Evolutionary conservation across 2,797 vertebrate species (phyloP), one percentile per base, ranked within the genome.

Genomic region (Tarsius wallacei): DNA sequence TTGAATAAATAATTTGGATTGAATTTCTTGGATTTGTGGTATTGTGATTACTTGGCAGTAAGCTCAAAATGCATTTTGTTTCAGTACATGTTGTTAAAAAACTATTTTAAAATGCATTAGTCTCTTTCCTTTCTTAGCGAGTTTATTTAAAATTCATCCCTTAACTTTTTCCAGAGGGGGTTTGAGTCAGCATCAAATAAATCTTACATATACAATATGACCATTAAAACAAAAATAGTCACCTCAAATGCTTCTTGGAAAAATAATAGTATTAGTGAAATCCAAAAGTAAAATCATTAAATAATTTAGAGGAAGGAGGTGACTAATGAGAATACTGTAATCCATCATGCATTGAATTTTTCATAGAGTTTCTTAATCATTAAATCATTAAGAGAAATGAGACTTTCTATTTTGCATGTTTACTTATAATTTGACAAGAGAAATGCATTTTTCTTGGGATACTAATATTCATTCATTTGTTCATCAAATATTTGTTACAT

Each of bases 81-180:
- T 80, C 13, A 64, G 51, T 83, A 83, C 17, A 8, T 57, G 15
- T 90, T 33, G 22, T 70, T 55, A 86, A 80, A 33, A 42, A 31
- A 42, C 31, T 31, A 77, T 74, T 93, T 86, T 70, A 10, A 91
- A 82, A 82, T 74, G 24, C 21, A 86, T 84, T 83, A 28, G 19
- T 95, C 12, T 87, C 68, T 89, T 88, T 85, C 15, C 47, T 92
- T 76, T 91, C 49, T 73, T 83, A 5, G 16, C n/a, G 78, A 78
- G 4, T 84, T 59, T 91, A 77, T 77, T 97, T 90, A 71, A 96
- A 96, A 81, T 80, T 31, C 80, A 21, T 61, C 28, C n/a, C 21
- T 70, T 86, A 33, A 33, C 28, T 95, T 59, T 89, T 91, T 36
- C n/a, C 71, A 31, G 1, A 55, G 33, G 17, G 64, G 6, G 84